Percentiles rank a stretch among this genome's conserved stretches.
Conservation (phyloP, 2,113 vertebrate genomes). For the Asarcornis scutulata region DNA sequence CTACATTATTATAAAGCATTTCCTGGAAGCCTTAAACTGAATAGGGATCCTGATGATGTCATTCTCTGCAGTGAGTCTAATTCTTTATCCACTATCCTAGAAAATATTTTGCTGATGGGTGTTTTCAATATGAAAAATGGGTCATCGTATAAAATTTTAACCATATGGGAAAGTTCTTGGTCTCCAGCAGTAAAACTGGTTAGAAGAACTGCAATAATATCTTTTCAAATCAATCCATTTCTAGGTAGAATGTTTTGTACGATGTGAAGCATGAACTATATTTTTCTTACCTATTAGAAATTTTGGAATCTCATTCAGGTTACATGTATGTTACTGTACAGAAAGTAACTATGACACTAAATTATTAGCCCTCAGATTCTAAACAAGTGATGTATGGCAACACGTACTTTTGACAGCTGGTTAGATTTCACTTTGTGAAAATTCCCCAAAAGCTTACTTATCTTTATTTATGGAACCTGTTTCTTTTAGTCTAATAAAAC, state of each 20-base stretch:
- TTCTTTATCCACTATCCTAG: background rate
- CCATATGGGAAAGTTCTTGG: background rate
- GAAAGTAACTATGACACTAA: background rate
- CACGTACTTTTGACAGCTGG: background rate
- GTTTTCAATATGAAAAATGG: background rate
- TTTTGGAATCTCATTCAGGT: background rate
- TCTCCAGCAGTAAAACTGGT: background rate
- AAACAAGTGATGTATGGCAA: background rate
- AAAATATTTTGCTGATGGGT: background rate
- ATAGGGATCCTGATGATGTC: background rate
- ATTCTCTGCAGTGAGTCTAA: background rate
- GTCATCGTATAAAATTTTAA: background rate
- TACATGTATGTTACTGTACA: background rate
- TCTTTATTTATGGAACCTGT: background rate
- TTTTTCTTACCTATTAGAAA: background rate
- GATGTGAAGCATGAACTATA: background rate
- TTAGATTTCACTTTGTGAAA: background rate
- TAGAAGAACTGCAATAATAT: background rate
- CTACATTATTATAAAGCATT: background rate
- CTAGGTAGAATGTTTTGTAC: background rate
- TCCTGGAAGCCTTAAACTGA: background rate
- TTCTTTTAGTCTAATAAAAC: background rate
- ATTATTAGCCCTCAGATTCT: background rate
- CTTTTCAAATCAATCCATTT: background rate
- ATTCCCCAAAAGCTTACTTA: background rate